Percentiles rank a stretch among this genome's conserved stretches.
These are phyloP conservation scores for Stichodactyla mertensii DNA, from an alignment of 64 coral and sea anemone genomes.

Conservation along the genomic window DNA sequence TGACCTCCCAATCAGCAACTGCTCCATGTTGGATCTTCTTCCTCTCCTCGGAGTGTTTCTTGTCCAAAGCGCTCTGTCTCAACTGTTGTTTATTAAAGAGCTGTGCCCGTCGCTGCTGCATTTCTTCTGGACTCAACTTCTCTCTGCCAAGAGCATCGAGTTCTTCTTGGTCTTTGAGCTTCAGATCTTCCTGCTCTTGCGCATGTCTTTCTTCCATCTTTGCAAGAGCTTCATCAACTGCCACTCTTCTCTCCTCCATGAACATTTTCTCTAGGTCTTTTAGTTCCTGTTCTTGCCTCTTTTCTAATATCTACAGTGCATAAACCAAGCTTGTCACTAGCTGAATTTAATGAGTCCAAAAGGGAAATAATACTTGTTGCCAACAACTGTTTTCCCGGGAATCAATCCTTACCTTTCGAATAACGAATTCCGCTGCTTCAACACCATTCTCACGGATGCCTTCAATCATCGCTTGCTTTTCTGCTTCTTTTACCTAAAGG, in stretches of 20 bases:
- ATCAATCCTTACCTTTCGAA: constrained; percentile 71
- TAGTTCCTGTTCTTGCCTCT: constrained; percentile 78
- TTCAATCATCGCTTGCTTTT: constrained; percentile 95
- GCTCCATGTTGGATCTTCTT: constrained; percentile 81
- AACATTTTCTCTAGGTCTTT: constrained; percentile 89
- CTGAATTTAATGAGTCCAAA: neutral
- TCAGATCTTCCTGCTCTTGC: constrained; percentile 74
- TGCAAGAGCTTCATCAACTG: constrained; percentile 80
- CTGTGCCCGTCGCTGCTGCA: constrained; percentile 81
- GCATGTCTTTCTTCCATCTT: constrained; percentile 92
- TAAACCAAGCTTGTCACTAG: neutral
- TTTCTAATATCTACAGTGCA: constrained; percentile 65
- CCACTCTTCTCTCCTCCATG: constrained; percentile 84
- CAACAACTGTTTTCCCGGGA: neutral
- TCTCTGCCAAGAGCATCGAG: constrained; percentile 64
- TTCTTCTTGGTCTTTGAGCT: constrained; percentile 52
- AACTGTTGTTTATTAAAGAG: constrained; percentile 90
- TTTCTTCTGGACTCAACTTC: constrained; percentile 63
- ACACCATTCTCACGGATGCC: constrained; percentile 91
- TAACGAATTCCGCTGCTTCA: constrained; percentile 92
- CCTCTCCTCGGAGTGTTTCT: constrained; percentile 66
- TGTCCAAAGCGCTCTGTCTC: constrained; percentile 75
- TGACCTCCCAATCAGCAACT: constrained; percentile 84
- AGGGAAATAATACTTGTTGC: neutral
- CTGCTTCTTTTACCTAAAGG: constrained; percentile 81